Evolutionary conservation across 1,140 invertebrate species (phyloP).

Genomic region (Sycophila sp.): DNA sequence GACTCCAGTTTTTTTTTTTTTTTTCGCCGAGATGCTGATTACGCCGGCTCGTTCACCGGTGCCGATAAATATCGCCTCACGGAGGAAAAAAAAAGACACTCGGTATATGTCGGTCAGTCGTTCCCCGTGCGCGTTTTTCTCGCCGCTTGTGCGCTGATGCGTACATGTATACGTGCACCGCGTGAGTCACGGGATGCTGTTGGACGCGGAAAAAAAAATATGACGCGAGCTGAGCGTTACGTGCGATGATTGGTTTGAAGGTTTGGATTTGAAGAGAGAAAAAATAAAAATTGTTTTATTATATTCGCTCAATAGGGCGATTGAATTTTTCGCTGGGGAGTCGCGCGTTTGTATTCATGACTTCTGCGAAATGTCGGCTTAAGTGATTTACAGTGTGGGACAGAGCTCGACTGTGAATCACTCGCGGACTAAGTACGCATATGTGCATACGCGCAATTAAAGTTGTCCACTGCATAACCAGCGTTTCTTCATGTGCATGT

Average conservation of each 20-base stretch:
- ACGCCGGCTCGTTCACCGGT: background rate
- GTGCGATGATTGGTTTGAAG: conserved; percentile 1
- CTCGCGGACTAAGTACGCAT: background rate
- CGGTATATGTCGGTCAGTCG: too few relatives aligned
- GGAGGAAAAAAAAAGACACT: background rate
- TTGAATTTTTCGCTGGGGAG: background rate
- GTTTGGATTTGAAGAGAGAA: background rate
- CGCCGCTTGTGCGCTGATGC: too few relatives aligned
- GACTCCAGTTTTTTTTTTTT: background rate
- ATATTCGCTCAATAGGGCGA: background rate
- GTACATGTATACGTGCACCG: too few relatives aligned
- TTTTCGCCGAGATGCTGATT: too few relatives aligned
- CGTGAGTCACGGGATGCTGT: too few relatives aligned
- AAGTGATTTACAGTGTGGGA: background rate
- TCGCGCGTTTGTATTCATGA: background rate
- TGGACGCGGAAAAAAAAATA: background rate
- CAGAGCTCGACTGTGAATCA: too few relatives aligned
- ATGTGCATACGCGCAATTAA: background rate
- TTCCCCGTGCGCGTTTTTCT: too few relatives aligned
- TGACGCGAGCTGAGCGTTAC: background rate
- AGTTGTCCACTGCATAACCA: background rate
- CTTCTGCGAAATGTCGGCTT: background rate
- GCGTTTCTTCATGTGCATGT: too few relatives aligned
- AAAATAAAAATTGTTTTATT: background rate
- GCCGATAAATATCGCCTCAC: background rate